Evolutionary conservation across 2,797 vertebrate genomes (phyloP).

Genomic region (Ambastaia sidthimunki): DNA sequence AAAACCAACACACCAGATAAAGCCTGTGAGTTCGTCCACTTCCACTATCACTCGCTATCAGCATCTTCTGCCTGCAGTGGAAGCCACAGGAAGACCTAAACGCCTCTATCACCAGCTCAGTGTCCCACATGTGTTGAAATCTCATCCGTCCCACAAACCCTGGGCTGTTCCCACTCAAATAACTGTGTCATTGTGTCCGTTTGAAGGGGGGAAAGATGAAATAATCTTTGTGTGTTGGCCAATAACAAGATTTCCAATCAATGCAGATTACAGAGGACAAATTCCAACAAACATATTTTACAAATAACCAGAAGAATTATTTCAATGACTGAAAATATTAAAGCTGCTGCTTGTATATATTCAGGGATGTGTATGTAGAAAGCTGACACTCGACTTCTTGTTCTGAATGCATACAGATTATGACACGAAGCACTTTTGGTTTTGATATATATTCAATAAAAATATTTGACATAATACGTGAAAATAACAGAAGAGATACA

Average conservation of each 20-base stretch:
- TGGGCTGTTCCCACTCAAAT: conserved; percentile 64
- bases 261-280: background rate
- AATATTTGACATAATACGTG: background rate
- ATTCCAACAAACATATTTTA: background rate
- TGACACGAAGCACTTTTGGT: no score
- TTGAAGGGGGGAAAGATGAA: conserved; percentile 63
- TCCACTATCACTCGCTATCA: conserved; percentile 51
- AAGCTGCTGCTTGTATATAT: background rate
- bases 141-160: conserved; percentile 77
- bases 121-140: conserved; percentile 80
- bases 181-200: conserved; percentile 72
- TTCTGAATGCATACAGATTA: no score
- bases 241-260: conserved; percentile 16
- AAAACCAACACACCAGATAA: conserved; percentile 39
- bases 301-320: background rate
- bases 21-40: conserved; percentile 34
- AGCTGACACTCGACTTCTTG: no score
- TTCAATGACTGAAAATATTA: background rate
- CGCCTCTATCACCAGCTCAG: conserved; percentile 76
- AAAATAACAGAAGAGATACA: background rate
- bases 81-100: conserved; percentile 82
- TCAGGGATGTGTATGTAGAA: no score
- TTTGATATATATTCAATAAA: background rate
- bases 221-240: background rate
- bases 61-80: conserved; percentile 64